A percentile compares a stretch with the other conserved stretches of the same genome.
Evolutionary conservation across 2,113 vertebrate species (phyloP).

Genomic region (Saccopteryx leptura): DNA sequence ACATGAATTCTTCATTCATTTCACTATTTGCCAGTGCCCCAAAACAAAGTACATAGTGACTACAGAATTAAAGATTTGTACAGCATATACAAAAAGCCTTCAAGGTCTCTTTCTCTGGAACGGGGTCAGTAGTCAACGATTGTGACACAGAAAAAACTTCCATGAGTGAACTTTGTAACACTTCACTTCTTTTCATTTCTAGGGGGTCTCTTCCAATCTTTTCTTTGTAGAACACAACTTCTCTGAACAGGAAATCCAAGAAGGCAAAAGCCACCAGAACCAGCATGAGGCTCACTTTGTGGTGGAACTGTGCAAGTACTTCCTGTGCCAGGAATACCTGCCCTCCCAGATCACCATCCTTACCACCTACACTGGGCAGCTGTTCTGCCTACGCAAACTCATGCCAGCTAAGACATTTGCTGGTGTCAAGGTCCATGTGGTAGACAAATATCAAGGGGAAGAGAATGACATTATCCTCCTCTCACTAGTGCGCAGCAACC

Average conservation of each 20-base stretch:
- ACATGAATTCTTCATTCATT: neutral
- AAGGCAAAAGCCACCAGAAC: constrained; percentile 96
- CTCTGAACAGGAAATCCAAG: constrained; percentile 92
- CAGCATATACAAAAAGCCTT: neutral
- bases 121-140: neutral
- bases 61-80: neutral
- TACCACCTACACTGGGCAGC: constrained; percentile 96
- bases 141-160: neutral
- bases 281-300: constrained; percentile 94
- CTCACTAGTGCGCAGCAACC: constrained; percentile 96
- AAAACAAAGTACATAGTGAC: neutral
- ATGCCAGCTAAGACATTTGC: constrained; percentile 92
- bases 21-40: neutral
- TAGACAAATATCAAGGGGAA: constrained; percentile 98
- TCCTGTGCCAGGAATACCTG: constrained; percentile 93
- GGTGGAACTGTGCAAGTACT: constrained; percentile 94
- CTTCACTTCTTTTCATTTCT: constrained; percentile 54
- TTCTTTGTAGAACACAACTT: constrained; percentile 95
- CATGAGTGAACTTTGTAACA: neutral
- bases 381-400: constrained; percentile 92
- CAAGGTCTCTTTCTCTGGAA: neutral
- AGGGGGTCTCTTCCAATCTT: constrained; percentile 94
- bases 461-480: constrained; percentile 97
- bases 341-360: constrained; percentile 97
- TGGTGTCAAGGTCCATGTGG: constrained; percentile 95